Evolutionary conservation across 2,113 vertebrate genomes (phyloP), one percentile per base, ranked within the genome.

Genomic region (Sceloporus tristichus): DNA sequence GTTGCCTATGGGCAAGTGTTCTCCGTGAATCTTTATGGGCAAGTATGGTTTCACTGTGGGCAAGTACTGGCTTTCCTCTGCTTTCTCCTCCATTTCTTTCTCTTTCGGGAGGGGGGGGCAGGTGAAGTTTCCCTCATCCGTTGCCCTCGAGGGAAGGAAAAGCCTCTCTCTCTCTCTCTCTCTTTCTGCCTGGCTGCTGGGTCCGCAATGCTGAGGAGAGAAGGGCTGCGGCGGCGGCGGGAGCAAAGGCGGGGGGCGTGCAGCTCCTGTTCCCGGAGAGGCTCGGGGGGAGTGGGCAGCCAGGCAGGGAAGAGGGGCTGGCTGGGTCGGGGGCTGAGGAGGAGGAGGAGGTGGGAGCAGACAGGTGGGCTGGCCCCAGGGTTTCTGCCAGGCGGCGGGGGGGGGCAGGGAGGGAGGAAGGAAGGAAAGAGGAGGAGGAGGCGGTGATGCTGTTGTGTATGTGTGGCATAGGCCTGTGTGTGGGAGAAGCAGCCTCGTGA

Each of bases 301-400:
- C 66, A 25, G 40, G 23, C 27, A 7, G 53, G 79, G 38, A 66
- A 27, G 66, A 27, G 38, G 70, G 5, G 62, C 6, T 11, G 9
- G 68, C 7, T 11, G 25, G 68, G 27, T 8, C 42, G 85, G 38
- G 8, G 23, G 78, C 54, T n/a, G 70, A 9, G n/a, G 27, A 79
- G 5, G 62, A 14, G 27, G 25, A 59, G 82, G 82, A 74, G 70
- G 76, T 48, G 62, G 71, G 82, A 82, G 77, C 82, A 68, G 87
- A 88, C 90, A 91, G 90, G 90, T 91, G 90, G 86, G 90, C 83
- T 62, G 87, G 86, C 38, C 53, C 29, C 66, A 75, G 82, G 21
- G 79, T 68, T 73, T 65, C 80, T 29, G 1, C 29, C 80, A 59
- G 56, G 34, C 42, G 42, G 74, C 62, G 56, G 75, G 27, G 34